These are phyloP conservation scores for Hirtodrosophila cameraria DNA, from an alignment of 2,888 invertebrate genomes.

Conservation along the genomic window DNA sequence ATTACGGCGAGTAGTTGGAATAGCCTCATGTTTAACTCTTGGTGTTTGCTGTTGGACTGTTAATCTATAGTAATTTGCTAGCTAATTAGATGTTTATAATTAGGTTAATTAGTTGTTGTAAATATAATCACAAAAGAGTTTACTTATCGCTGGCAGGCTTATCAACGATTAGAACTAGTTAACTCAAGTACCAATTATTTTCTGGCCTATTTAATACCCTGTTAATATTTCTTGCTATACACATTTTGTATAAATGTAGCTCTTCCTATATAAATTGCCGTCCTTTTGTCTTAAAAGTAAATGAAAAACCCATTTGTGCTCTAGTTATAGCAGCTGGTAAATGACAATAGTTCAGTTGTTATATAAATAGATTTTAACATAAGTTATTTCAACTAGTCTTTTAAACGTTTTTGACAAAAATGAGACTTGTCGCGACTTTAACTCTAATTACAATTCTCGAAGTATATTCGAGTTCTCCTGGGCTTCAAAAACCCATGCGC, in stretches of 20 bases:
- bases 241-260: not conserved
- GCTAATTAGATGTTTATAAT: not conserved
- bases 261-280: too few relatives aligned
- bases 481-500: not conserved
- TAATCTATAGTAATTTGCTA: not conserved
- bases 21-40: slow-evolving; percentile 24
- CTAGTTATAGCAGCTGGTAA: slow-evolving; percentile 12
- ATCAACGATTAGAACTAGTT: slow-evolving; percentile 2
- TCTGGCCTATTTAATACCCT: not conserved
- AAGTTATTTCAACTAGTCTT: not conserved
- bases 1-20: not conserved
- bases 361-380: slow-evolving; percentile 8
- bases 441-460: slow-evolving; percentile 5
- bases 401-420: not conserved
- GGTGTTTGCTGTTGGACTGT: not conserved
- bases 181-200: not conserved
- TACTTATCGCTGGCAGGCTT: slow-evolving; percentile 1
- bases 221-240: not conserved
- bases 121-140: slow-evolving; percentile 17
- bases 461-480: not conserved
- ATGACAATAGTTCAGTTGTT: not conserved
- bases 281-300: too few relatives aligned
- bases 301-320: not conserved
- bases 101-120: not conserved
- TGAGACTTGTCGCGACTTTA: slow-evolving; percentile 10